phyloP scores from a whole-genome alignment of 2,888 invertebrate species.

The Parnassius smintheus region DNA sequence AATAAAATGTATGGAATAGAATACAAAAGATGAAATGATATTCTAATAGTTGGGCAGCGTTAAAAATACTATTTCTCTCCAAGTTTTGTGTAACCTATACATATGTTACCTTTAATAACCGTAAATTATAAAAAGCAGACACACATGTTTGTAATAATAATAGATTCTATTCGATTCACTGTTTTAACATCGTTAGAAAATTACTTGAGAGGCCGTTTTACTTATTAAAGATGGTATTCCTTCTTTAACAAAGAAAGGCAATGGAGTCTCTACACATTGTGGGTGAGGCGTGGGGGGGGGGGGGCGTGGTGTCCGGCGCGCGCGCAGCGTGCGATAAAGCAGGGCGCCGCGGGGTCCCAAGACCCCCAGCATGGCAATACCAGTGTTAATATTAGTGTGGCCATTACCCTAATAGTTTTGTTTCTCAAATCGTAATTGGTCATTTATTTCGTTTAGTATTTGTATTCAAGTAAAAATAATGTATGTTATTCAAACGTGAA shows the following conservation, averaged over 20 bases:
- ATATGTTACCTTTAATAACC: too few relatives aligned
- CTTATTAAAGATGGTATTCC: slow-evolving; percentile 5
- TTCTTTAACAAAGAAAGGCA: slow-evolving; percentile 8
- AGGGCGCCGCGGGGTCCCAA: slow-evolving; percentile 74
- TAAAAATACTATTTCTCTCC: too few relatives aligned
- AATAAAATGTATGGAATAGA: too few relatives aligned
- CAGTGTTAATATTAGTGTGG: slow-evolving; percentile 40
- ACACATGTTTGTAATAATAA: too few relatives aligned
- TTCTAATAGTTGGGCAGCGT: too few relatives aligned
- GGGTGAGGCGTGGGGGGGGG: slow-evolving; percentile 40
- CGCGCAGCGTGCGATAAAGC: slow-evolving; percentile 78
- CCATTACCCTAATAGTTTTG: slow-evolving; percentile 30
- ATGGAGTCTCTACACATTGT: slow-evolving; percentile 34
- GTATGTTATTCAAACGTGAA: too few relatives aligned
- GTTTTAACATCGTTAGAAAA: slow-evolving; percentile 7
- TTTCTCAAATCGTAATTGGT: too few relatives aligned
- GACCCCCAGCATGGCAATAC: slow-evolving; percentile 66
- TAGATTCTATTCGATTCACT: not conserved
- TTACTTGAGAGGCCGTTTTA: slow-evolving; percentile 5
- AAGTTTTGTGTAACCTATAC: too few relatives aligned
- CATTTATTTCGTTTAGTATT: too few relatives aligned
- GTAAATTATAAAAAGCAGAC: too few relatives aligned
- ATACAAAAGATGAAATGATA: too few relatives aligned
- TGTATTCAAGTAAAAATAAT: too few relatives aligned
- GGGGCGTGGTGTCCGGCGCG: slow-evolving; percentile 71